Evolutionary conservation across 2,797 vertebrate genomes (phyloP), one percentile per base, ranked within the genome.

Genomic region (Mastacembelus armatus): DNA sequence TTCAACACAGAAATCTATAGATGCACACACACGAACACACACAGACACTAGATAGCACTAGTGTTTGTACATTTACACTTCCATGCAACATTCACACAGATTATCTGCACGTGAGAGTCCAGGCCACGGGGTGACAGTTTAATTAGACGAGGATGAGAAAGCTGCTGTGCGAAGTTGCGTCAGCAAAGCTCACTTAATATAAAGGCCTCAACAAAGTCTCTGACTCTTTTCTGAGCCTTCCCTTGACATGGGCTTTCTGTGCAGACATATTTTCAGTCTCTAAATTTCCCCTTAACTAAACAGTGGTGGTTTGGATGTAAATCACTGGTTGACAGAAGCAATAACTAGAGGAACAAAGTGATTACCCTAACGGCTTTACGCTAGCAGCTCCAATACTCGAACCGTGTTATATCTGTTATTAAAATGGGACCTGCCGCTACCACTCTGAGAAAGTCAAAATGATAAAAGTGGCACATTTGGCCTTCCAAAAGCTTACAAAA

Each of bases 81-180:
- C 9, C 0, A 21, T 24, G 56, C 40, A 33, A 27, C 56, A 62
- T 38, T 47, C 36, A 48, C 55, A 36, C 47, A 66, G 26, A 14
- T 29, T 39, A 48, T 58, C 30, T 60, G 56, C 68, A 78, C 33
- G 30, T 58, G 49, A 74, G 54, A 47, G 18, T 52, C 66, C 66
- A 50, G 35, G 61, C 12, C n/a, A n/a, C n/a, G n/a, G n/a, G n/a
- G n/a, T n/a, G n/a, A n/a, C n/a, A n/a, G n/a, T n/a, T n/a, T n/a
- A n/a, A n/a, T n/a, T n/a, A n/a, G n/a, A 5, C 15, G 47, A 50
- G 22, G 57, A 82, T 27, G 52, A 74, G n/a, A 35, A 48, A 54
- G 59, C 68, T 39, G 45, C 45, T 42, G 15, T 24, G 29, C 56
- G 45, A 27, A 14, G n/a, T 47, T 8, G 40, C 33, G 56, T 65